Evolutionary conservation across 2,888 invertebrate species (phyloP), one percentile per base, ranked within the genome.

Genomic region (Keiferia lycopersicella): DNA sequence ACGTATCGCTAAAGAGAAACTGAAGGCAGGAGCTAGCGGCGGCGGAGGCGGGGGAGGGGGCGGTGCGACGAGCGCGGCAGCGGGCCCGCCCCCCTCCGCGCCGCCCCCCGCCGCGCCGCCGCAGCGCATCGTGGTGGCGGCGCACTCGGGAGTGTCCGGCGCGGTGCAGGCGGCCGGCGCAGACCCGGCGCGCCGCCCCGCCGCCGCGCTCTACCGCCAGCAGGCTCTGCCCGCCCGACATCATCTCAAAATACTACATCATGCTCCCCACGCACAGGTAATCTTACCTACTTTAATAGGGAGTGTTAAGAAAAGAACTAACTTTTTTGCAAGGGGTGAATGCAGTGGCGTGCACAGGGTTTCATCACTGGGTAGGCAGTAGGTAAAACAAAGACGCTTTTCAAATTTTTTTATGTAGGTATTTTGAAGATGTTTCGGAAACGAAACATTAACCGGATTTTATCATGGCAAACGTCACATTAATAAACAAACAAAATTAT

Each of bases 1-100:
- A 77, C 94, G 98, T 73, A 94, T 98, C 70, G 95, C 96, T 12
- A 94, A 96, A 77, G 98, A 97, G 79, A 97, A 97, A 83, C 93
- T 94, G 68, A 94, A 94, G 75, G 89, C 80, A 69, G 74, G 69
- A 69, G 73, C 65, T 63, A 71, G 69, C 65, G 41, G 2, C 11
- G 45, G 45, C 2, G 45, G 11, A 6, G n/a, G 45, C 45, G 45
- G 45, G 45, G n/a, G n/a, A 4, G 45, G 45, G n/a, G 45, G n/a
- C n/a, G 45, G 45, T n/a, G 16, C n/a, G n/a, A 70, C 64, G 60
- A 68, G 61, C 63, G 78, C 6, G 71, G 78, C 26, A 71, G 71
- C 65, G 66, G 69, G 41, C 7, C 48, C 86, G 91, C 91, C 92
- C 75, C 77, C 67, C 45, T 59, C 80, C 93, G 92, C 89, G 75